phyloP scores from a whole-genome alignment of 2,113 vertebrate species.

The Siniperca chuatsi region DNA sequence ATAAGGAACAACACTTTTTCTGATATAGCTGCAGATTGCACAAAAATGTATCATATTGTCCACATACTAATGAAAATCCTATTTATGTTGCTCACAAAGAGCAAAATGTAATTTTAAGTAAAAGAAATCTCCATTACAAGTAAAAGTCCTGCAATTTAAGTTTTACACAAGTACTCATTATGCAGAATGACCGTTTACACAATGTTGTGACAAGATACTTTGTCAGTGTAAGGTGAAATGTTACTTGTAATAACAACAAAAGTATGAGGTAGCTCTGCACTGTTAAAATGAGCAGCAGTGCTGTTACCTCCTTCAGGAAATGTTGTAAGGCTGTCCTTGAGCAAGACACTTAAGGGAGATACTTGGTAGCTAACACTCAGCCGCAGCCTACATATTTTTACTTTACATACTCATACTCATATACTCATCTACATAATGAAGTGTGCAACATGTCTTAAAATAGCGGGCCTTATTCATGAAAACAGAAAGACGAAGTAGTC shows the following conservation, averaged over 20 bases:
- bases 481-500: background rate
- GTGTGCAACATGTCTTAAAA: background rate
- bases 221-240: background rate
- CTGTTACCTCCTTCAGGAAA: background rate
- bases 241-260: background rate
- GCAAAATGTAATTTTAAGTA: too few relatives aligned
- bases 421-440: background rate
- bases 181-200: too few relatives aligned
- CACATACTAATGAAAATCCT: too few relatives aligned
- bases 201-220: too few relatives aligned
- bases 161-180: too few relatives aligned
- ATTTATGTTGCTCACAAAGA: too few relatives aligned
- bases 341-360: background rate
- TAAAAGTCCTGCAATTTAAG: too few relatives aligned
- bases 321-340: background rate
- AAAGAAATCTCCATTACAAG: too few relatives aligned
- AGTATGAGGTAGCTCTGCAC: background rate
- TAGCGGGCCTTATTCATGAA: background rate
- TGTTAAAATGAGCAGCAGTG: background rate
- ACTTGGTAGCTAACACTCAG: background rate
- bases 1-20: too few relatives aligned
- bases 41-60: too few relatives aligned
- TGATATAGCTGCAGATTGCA: too few relatives aligned
- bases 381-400: background rate
- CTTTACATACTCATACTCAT: background rate